Evolutionary conservation across 2,888 invertebrate genomes (phyloP), one percentile per base, ranked within the genome.

Genomic region (Onthophagus sagittarius): DNA sequence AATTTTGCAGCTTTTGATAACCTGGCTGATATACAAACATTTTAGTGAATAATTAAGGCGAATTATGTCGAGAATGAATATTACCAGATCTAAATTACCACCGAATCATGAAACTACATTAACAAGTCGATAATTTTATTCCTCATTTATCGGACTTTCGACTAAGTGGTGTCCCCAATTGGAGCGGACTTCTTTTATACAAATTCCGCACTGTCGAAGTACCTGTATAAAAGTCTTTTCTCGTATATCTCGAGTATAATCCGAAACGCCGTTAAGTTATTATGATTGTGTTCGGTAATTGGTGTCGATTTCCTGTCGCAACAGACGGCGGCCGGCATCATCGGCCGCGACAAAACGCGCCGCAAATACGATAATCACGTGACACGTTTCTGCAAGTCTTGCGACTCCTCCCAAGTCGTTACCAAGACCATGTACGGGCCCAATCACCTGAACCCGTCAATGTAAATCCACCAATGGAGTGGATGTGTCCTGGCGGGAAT

Each of bases 401-500:
- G 64, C 23, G 23, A 63, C 73, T 71, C 73, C 73, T 73, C 73
- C 73, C 73, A 73, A 32, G 32, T 73, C 73, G 70, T 73, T 73
- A 71, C 70, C 64, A 64, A 70, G 39, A 65, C 70, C 73, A 73
- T 73, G 70, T 73, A 64, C 70, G 73, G 70, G 65, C 70, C 78
- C 78, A 78, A 78, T 78, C 78, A 76, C 74, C 77, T 76, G 72
- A 69, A 75, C 70, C 73, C 75, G 75, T 77, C 75, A 76, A 73
- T 70, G 69, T 72, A 73, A 75, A 75, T 75, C 75, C 75, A 75
- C 78, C 78, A 78, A 78, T 78, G 74, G 77, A 74, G 77, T 76
- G 74, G 75, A 75, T 74, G 75, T 75, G 75, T 74, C 75, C 73
- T 76, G 74, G 76, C 78, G 74, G 77, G 77, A 78, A 77, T 78